These are phyloP conservation scores for Isotomurus palustris DNA, from an alignment of 2,888 invertebrate species.

Conservation along the genomic window DNA sequence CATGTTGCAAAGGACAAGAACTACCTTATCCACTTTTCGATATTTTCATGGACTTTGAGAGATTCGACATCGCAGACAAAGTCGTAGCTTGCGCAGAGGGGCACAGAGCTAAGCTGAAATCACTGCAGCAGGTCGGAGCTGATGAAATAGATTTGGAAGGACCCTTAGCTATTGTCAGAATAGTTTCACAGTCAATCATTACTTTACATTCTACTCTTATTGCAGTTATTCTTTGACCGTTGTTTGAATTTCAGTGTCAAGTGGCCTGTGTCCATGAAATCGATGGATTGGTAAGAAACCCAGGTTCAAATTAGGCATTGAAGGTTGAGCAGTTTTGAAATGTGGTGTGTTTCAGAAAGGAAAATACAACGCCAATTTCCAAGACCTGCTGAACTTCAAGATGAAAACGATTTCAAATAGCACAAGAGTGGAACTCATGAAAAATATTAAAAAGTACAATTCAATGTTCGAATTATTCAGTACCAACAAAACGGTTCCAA, in stretches of 20 bases:
- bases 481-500: neutral
- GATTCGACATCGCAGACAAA: neutral
- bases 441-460: neutral
- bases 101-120: neutral
- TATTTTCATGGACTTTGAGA: conserved; percentile 12
- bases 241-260: conserved; percentile 5
- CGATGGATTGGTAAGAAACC: conserved; percentile 8
- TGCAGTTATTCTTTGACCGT: neutral
- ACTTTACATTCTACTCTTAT: neutral
- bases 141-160: neutral
- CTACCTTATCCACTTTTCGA: conserved; percentile 9
- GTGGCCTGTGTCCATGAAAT: conserved; percentile 12
- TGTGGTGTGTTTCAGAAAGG: neutral
- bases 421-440: neutral
- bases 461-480: neutral
- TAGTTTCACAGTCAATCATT: neutral
- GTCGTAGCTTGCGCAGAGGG: neutral
- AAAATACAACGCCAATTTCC: conserved; percentile 8
- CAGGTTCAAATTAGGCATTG: neutral
- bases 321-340: neutral
- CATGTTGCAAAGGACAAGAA: conserved; percentile 12
- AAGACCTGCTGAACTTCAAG: conserved; percentile 3
- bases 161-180: neutral
- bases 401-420: conserved; percentile 5
- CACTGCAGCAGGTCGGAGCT: too few relatives aligned